Conservation (phyloP, 1,140 invertebrate genomes). For the Galleria mellonella region DNA sequence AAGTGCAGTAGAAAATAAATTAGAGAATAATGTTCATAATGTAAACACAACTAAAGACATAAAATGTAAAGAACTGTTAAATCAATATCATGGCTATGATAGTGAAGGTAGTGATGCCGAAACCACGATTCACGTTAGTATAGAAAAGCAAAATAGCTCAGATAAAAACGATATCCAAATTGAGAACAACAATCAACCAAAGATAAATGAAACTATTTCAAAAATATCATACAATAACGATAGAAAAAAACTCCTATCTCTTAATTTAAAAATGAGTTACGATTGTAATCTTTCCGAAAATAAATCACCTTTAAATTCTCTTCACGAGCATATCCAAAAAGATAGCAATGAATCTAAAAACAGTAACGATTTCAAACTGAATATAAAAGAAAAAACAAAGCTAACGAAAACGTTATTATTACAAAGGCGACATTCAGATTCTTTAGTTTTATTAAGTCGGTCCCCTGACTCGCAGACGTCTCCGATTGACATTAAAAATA, state of each 20-base stretch:
- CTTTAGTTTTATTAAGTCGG: conserved; percentile 19
- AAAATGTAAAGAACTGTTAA: conserved; percentile 16
- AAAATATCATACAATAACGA: conserved; percentile 8
- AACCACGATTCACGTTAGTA: conserved; percentile 51
- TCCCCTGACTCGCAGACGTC: conserved; percentile 11
- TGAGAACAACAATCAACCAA: neutral
- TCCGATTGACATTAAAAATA: conserved; percentile 17
- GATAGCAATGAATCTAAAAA: neutral
- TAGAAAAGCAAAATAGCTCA: conserved; percentile 31
- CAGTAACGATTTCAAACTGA: neutral
- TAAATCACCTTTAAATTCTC: neutral
- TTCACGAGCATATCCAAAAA: neutral
- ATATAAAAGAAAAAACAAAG: conserved; percentile 7
- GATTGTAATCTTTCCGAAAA: conserved; percentile 11
- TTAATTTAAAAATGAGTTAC: conserved; percentile 41
- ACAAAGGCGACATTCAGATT: conserved; percentile 34
- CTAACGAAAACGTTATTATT: conserved; percentile 11
- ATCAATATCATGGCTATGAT: conserved; percentile 56
- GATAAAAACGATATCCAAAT: conserved; percentile 10
- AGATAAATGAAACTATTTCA: neutral
- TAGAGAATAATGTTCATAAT: conserved; percentile 3
- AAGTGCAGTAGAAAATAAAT: neutral
- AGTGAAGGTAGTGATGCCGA: conserved; percentile 63
- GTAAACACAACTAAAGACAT: neutral
- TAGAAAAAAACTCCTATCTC: conserved; percentile 37